Evolutionary conservation across 2,113 vertebrate species (phyloP).

Genomic region (Melanerpes aurifrons): DNA sequence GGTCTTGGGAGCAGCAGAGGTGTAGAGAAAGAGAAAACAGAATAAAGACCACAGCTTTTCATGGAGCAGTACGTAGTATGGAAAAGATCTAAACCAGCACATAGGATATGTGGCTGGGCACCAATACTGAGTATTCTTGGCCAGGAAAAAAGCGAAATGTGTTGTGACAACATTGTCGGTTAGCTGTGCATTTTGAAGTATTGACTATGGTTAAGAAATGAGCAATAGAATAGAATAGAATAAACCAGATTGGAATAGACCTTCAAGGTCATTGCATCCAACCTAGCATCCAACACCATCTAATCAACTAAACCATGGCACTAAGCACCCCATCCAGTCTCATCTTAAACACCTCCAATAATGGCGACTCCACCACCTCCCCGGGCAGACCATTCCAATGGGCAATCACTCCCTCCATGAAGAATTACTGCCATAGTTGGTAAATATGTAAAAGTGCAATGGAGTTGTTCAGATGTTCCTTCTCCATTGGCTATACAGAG

Average conservation of each 20-base stretch:
- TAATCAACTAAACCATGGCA: too few relatives aligned
- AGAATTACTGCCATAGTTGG: neutral
- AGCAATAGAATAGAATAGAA: neutral
- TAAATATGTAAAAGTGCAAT: neutral
- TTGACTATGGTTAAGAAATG: neutral
- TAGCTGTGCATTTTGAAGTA: neutral
- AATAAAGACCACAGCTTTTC: neutral
- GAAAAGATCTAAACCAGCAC: neutral
- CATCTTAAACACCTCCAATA: too few relatives aligned
- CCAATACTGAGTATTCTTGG: neutral
- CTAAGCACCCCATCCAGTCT: too few relatives aligned
- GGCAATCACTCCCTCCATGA: too few relatives aligned
- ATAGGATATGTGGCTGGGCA: neutral
- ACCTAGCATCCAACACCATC: too few relatives aligned
- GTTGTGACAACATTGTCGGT: neutral
- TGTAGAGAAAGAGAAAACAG: neutral
- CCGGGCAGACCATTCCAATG: too few relatives aligned
- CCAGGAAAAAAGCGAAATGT: neutral
- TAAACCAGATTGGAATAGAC: too few relatives aligned
- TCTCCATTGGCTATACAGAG: neutral
- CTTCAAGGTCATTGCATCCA: too few relatives aligned
- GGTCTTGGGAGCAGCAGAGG: neutral
- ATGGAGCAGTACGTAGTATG: rapidly evolving
- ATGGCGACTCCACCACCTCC: too few relatives aligned
- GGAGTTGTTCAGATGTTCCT: neutral